Evolutionary conservation across 1,140 invertebrate species (phyloP), one percentile per base, ranked within the genome.

Genomic region (Amphibalanus amphitrite): DNA sequence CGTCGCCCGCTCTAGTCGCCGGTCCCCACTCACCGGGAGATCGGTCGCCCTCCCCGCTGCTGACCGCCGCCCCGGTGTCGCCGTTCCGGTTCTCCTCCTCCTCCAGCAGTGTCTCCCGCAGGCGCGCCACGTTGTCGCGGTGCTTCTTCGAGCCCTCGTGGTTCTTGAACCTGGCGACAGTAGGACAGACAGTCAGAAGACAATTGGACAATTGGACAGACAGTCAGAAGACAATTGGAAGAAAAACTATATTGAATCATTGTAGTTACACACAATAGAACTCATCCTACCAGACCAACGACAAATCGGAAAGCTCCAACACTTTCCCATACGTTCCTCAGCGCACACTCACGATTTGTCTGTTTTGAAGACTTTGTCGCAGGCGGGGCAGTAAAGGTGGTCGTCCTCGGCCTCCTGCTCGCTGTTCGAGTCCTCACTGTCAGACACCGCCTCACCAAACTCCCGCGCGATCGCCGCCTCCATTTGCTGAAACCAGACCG

Each of bases 321-420:
- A 38, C 38, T 17, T 8, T 17, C 38, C 38, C 6, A 8, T 17
- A 6, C 6, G 38, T n/a, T 38, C 17, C 17, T 38, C 15, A 38
- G 33, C 4, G 33, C 33, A 29, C 69, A 80, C 81, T 79, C 78
- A 84, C 79, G 83, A 76, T 78, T 83, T 83, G 26, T 79, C 78
- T 72, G 82, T 82, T 77, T 82, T 83, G 72, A 85, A 85, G 25
- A 78, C 72, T 76, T 84, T 84, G 74, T 84, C 81, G 76, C 84
- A 85, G 25, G 82, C 82, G 28, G 81, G 76, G 78, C 84, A 85
- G 76, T 81, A 84, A 0, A 84, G 75, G 69, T 72, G 70, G 30
- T 71, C 38, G 28, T 75, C 68, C 4, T 71, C 71, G 25, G 26
- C 29, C n/a, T 67, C 59, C 28, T 28, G n/a, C 10, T 59, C 47